These are phyloP conservation scores for Drosophila incognita DNA, from an alignment of 2,888 invertebrate species.

Conservation along the genomic window DNA sequence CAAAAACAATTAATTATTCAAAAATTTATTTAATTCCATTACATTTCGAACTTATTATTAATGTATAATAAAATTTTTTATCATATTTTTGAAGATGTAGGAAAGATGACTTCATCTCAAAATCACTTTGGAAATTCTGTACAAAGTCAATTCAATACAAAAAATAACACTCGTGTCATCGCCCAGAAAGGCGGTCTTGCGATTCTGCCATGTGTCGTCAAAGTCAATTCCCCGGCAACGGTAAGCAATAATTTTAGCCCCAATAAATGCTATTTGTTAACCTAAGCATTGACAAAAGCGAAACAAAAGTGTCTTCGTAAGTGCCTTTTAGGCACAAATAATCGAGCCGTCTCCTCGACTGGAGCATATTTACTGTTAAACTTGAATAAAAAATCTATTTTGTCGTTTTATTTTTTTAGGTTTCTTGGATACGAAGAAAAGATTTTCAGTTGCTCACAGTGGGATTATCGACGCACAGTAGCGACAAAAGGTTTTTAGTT, in stretches of 20 bases:
- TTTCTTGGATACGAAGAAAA: conserved; percentile 88
- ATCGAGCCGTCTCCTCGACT: not conserved
- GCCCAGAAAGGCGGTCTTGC: conserved; percentile 85
- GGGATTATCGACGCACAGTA: conserved; percentile 88
- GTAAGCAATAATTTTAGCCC: conserved; percentile 66
- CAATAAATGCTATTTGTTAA: conserved; percentile 3
- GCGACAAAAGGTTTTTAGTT: conserved; percentile 88
- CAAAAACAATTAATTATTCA: not conserved
- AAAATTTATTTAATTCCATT: not conserved
- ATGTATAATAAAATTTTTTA: not conserved
- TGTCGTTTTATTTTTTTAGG: conserved; percentile 75
- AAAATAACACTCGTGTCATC: conserved; percentile 84
- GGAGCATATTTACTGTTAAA: not conserved
- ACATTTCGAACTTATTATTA: not conserved
- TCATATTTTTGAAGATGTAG: conserved; percentile 77
- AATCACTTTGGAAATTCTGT: conserved; percentile 82
- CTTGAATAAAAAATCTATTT: not conserved
- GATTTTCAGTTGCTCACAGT: conserved; percentile 89
- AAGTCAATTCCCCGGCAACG: conserved; percentile 85
- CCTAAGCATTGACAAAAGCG: not conserved
- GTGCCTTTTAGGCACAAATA: not conserved
- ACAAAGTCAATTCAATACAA: conserved; percentile 84
- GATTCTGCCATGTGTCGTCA: conserved; percentile 84
- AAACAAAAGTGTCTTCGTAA: not conserved
- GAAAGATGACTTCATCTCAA: conserved; percentile 83